These are phyloP conservation scores for Pycnonotus jocosus DNA, from an alignment of 2,113 vertebrate species.

Conservation along the genomic window DNA sequence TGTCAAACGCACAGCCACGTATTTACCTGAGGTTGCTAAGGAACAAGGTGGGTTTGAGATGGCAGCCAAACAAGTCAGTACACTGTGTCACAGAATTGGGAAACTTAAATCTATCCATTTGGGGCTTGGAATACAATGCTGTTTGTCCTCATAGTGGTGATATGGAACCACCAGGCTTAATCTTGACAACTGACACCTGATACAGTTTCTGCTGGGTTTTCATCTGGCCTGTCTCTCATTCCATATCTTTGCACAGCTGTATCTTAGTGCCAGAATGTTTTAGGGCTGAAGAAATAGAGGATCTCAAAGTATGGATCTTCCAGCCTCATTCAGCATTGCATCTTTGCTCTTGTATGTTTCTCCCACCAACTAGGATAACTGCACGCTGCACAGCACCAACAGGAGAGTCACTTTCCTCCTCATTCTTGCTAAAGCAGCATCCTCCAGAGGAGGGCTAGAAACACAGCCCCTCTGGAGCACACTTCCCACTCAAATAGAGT, in stretches of 20 bases:
- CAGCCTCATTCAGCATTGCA: slow-evolving; percentile 13
- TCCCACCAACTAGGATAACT: slow-evolving; percentile 33
- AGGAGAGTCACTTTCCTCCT: slow-evolving; percentile 38
- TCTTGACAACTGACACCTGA: background rate
- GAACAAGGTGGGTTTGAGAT: slow-evolving; percentile 79
- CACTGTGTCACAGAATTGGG: background rate
- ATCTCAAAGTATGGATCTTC: slow-evolving; percentile 22
- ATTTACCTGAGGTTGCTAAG: slow-evolving; percentile 86
- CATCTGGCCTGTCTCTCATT: background rate
- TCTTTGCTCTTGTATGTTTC: slow-evolving; percentile 50
- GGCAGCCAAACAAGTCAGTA: background rate
- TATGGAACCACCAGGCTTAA: background rate
- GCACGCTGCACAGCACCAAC: slow-evolving; percentile 44
- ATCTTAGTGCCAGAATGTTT: slow-evolving; percentile 1
- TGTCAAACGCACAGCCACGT: slow-evolving; percentile 84
- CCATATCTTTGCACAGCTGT: background rate
- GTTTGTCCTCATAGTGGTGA: background rate
- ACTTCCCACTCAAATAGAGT: slow-evolving; percentile 47
- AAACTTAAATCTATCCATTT: background rate
- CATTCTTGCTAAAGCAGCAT: slow-evolving; percentile 43
- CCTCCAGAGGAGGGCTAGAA: slow-evolving; percentile 41
- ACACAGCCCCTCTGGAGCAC: slow-evolving; percentile 46
- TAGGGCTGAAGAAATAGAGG: slow-evolving; percentile 22
- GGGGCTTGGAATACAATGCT: slow-evolving; percentile 1
- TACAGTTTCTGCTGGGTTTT: slow-evolving; percentile 26